Evolutionary conservation across 2,113 vertebrate species (phyloP).

Genomic region (Lophochroa leadbeateri): DNA sequence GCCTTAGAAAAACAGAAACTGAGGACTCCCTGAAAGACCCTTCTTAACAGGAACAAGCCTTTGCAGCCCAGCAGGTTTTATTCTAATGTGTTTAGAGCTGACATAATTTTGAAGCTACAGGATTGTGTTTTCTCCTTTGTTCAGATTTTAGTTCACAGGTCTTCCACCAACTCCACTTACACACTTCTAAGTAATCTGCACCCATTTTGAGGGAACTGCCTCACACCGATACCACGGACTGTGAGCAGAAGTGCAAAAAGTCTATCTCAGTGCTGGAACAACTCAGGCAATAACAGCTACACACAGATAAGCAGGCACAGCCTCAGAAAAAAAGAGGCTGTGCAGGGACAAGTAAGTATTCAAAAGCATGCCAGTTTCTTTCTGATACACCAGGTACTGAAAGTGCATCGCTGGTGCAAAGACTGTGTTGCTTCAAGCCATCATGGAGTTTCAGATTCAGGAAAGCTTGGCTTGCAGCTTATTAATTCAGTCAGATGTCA

Average conservation of each 20-base stretch:
- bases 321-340: not conserved
- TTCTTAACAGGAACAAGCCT: not conserved
- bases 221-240: fast-evolving
- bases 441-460: not conserved
- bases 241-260: not conserved
- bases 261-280: not conserved
- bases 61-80: not conserved
- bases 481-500: not conserved
- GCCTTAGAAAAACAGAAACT: not conserved
- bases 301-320: not conserved
- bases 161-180: not conserved
- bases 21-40: not conserved
- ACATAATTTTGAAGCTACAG: not conserved
- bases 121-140: not conserved
- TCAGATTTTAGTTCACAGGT: not conserved
- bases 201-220: not conserved
- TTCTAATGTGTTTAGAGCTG: not conserved
- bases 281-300: not conserved
- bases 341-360: not conserved
- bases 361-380: not conserved
- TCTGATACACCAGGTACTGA: not conserved
- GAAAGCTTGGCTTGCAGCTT: not conserved
- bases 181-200: not conserved
- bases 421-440: not conserved
- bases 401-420: not conserved